Base-by-base conservation (phyloP, 2,797 vertebrate genomes). In the Alouatta caraya region DNA sequence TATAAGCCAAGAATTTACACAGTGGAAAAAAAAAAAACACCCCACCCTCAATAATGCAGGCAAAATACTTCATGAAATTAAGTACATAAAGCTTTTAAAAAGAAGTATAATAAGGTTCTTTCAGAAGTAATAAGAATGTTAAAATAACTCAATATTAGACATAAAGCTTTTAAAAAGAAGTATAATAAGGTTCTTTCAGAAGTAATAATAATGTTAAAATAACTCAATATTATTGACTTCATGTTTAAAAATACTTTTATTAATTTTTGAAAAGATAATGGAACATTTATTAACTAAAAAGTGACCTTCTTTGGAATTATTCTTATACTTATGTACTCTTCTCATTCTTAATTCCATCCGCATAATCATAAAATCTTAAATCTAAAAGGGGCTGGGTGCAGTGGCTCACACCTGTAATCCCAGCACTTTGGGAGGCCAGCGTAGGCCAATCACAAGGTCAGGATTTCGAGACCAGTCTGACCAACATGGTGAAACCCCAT, bases 231-330 rank as follows among this genome's bases (percentile, higher is more conserved):
- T 85, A 10, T 76, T 95, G 15, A 87, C 37, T 95, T 96, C n/a
- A 81, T 72, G 57, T 30, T 97, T 80, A 88, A n/a, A 91, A 85
- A 94, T 14, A 73, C 1, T 76, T 80, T 33, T 57, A 78, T 79
- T 17, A 90, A 67, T 67, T 88, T 96, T 96, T 72, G 61, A 97
- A 94, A 72, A 94, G 80, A 21, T 9, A 52, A 0, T 3, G 57
- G 44, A 84, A 93, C 86, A 50, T 33, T 80, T 92, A 26, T 73
- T 97, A 95, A 72, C 70, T 93, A 95, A 96, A 93, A 97, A 96
- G 5, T 94, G 48, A 48, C 2, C 50, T 93, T 44, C 28, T 61
- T 94, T 97, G 86, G 80, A 97, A 82, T 70, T 78, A 44, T 3
- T 59, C 67, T 61, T 50, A 55, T 17, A 21, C 2, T 94, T 76